phyloP scores from a whole-genome alignment of 30 jellyfish, hydroid and myxozoan species.

The Catostylus mosaicus region DNA sequence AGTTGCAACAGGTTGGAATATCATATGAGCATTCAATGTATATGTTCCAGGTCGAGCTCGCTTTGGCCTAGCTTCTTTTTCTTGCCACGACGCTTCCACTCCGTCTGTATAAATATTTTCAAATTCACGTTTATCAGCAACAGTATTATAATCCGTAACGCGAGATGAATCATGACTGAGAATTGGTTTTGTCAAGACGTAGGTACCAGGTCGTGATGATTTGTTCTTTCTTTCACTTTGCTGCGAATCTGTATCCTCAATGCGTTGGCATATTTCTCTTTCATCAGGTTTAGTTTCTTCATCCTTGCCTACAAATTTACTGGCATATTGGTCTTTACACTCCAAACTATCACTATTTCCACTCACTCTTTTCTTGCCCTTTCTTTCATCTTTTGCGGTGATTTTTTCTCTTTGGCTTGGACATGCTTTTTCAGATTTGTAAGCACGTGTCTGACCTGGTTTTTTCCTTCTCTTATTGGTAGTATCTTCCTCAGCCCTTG shows the following conservation, averaged over 20 bases:
- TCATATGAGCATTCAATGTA: conserved; percentile 2
- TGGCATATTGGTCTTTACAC: not conserved
- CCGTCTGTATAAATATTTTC: not conserved
- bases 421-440: too few species aligned
- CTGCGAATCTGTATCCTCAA: not conserved
- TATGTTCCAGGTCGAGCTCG: conserved; percentile 34
- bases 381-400: too few species aligned
- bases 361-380: too few species aligned
- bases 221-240: not conserved
- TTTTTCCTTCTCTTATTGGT: too few species aligned
- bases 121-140: not conserved
- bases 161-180: not conserved
- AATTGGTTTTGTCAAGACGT: not conserved
- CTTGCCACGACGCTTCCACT: not conserved
- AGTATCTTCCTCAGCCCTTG: too few species aligned
- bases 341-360: not conserved
- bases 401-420: too few species aligned
- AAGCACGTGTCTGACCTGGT: too few species aligned
- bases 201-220: conserved; percentile 17
- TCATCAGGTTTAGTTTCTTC: not conserved
- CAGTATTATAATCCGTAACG: not conserved
- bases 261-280: not conserved
- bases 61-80: conserved; percentile 2
- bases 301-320: not conserved
- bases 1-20: not conserved